phyloP scores from a whole-genome alignment of 2,888 invertebrate genomes.

The Choristoneura rosaceana region DNA sequence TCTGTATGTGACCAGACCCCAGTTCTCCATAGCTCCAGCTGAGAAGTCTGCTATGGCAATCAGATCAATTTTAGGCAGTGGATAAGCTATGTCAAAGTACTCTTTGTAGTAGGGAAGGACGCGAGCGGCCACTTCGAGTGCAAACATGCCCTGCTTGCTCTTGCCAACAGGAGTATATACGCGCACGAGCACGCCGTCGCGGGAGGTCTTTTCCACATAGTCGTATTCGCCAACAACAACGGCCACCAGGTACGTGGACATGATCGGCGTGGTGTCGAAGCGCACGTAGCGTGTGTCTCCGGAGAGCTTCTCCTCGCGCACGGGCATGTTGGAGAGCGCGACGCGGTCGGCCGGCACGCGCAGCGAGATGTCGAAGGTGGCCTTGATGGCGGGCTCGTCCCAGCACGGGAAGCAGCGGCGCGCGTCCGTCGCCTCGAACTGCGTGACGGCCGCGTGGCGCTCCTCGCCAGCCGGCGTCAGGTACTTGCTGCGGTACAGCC shows the following conservation, averaged over 20 bases:
- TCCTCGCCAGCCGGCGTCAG: conserved; percentile 90
- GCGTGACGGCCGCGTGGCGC: conserved; percentile 94
- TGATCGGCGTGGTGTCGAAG: conserved; percentile 94
- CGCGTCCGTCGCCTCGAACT: conserved; percentile 96
- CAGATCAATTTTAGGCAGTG: conserved; percentile 97
- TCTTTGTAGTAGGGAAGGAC: conserved; percentile 97
- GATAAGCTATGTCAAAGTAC: conserved; percentile 97
- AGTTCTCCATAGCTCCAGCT: conserved; percentile 99
- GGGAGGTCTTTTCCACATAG: conserved; percentile 93
- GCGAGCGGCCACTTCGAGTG: conserved; percentile 95
- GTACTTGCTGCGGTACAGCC: conserved; percentile 97
- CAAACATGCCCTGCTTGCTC: conserved; percentile 96
- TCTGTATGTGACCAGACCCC: conserved; percentile 97
- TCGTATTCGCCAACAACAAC: conserved; percentile 98
- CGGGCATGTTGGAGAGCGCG: conserved; percentile 97
- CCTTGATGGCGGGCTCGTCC: conserved; percentile 98
- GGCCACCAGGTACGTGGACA: conserved; percentile 98
- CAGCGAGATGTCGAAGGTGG: conserved; percentile 96
- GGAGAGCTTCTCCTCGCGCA: conserved; percentile 76
- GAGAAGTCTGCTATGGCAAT: conserved; percentile 98
- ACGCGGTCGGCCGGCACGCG: conserved; percentile 92
- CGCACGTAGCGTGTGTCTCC: conserved; percentile 85
- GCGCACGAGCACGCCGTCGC: conserved; percentile 92
- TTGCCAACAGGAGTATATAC: conserved; percentile 96
- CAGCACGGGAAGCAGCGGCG: conserved; percentile 98